A percentile compares a stretch with the other conserved stretches of the same genome.
Conservation (phyloP, 2,113 vertebrate species). For the Sminthopsis crassicaudata region DNA sequence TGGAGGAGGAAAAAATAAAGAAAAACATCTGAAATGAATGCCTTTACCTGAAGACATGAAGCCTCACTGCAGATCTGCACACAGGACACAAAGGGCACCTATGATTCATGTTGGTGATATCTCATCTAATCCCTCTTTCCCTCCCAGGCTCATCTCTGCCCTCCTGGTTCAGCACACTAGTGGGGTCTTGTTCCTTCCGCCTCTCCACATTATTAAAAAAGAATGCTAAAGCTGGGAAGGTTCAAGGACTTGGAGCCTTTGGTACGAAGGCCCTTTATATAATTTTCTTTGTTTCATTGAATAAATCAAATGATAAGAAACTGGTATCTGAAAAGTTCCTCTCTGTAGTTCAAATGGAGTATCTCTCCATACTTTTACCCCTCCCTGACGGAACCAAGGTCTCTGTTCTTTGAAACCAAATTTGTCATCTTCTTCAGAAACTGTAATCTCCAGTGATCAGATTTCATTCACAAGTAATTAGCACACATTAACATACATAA, state of each 20-base stretch:
- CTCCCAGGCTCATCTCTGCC: neutral
- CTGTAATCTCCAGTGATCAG: neutral
- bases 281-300: neutral
- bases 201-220: neutral
- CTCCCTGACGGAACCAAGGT: neutral
- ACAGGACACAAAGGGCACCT: neutral
- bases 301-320: neutral
- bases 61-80: neutral
- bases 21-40: neutral
- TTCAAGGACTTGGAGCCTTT: neutral
- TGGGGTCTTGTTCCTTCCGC: neutral
- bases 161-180: neutral
- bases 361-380: neutral
- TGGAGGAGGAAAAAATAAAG: constrained; percentile 24
- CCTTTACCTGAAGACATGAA: constrained; percentile 10
- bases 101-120: neutral
- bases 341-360: neutral
- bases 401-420: neutral
- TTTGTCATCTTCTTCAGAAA: neutral
- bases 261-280: neutral
- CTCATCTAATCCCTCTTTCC: neutral
- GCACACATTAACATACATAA: neutral
- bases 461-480: neutral
- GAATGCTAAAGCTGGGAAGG: neutral
- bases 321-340: neutral